Percentiles rank a stretch among this genome's conserved stretches.
Evolutionary conservation across 2,797 vertebrate species (phyloP).

Genomic region (Gambelia wislizenii): DNA sequence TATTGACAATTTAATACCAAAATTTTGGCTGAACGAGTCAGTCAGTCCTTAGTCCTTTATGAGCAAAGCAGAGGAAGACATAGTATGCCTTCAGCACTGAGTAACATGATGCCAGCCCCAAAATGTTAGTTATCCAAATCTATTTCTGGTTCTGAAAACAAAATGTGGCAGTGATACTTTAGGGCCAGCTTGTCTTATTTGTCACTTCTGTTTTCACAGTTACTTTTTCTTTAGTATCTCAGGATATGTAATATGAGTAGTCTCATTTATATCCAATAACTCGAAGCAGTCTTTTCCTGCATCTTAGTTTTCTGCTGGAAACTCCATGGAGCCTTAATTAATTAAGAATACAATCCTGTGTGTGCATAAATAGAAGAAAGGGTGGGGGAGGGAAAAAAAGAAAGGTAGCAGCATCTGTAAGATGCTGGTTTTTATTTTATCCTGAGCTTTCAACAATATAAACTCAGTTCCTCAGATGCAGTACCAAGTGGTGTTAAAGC

Average conservation of each 20-base stretch:
- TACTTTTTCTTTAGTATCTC: no score
- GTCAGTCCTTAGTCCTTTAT: neutral
- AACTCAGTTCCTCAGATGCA: no score
- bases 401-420: no score
- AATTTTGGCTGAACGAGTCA: neutral
- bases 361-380: no score
- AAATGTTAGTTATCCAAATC: conserved; percentile 1
- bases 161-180: neutral
- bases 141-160: neutral
- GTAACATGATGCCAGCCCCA: neutral
- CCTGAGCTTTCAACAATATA: no score
- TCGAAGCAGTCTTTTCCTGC: neutral
- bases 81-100: neutral
- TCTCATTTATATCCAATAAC: no score
- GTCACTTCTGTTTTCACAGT: neutral
- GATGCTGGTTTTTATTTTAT: no score
- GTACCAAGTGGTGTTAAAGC: no score
- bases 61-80: neutral
- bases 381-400: no score
- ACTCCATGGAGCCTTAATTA: neutral
- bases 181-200: neutral
- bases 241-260: no score
- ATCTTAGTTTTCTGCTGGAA: neutral
- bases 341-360: neutral
- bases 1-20: neutral